Evolutionary conservation across 1,140 invertebrate species (phyloP), one percentile per base, ranked within the genome.

Genomic region (Cheumatopsyche charites): DNA sequence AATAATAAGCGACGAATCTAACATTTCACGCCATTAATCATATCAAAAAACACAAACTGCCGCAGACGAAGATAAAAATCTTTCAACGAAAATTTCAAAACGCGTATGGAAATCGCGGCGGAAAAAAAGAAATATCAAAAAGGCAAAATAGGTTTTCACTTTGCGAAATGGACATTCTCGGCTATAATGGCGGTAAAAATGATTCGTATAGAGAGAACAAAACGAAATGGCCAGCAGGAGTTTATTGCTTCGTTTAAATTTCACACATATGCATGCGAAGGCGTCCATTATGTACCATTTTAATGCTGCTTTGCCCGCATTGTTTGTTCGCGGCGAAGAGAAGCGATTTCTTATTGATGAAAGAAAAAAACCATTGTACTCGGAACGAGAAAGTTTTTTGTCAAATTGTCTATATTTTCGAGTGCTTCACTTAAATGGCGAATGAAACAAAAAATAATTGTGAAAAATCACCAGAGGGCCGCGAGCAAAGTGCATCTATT

Each of bases 401-500:
- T 41, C 62, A 21, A 41, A 65, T 65, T 43, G 29, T 17, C 11
- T 62, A 15, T 9, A 52, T 52, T 52, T 52, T 52, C 47, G 19
- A 52, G 19, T 17, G 47, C 47, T 52, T 19, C 15, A 52, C 47
- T 52, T 17, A 36, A 36, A 36, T 36, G 29, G 29, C 29, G 29
- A 9, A 36, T 9, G 29, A 36, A 36, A n/a, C n/a, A n/a, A 45
- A 52, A 52, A 52, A 52, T 17, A 17, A 17, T n/a, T n/a, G 47
- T 17, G 19, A 52, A 52, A 15, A 17, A 26, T 15, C 62, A 17
- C 63, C 43, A 47, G 63, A 58, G 11, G 19, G 55, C 55, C 55
- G 19, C 11, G 21, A 23, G 43, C 63, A 41, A 66, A 66, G 41
- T 66, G 63, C 63, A 66, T 58, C 43, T 66, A 47, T 66, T 66